Conservation (phyloP, 2,888 invertebrate species). For the Melanargia galathea region DNA sequence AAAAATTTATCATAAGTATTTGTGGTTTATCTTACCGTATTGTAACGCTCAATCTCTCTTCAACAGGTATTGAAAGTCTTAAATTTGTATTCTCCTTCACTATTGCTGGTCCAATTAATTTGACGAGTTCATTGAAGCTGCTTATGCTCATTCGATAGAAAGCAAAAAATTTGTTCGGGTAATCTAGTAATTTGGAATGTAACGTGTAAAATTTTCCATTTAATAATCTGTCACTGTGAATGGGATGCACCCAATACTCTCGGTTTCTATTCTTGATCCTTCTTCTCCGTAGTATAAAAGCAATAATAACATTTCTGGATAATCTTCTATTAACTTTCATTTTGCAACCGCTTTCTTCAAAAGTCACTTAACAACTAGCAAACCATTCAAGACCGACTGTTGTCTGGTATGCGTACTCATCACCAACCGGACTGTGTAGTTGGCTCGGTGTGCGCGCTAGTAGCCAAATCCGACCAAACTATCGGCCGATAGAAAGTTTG, state of each 20-base stretch:
- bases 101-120: conserved; percentile 29
- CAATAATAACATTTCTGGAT: conserved; percentile 11
- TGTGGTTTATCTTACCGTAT: conserved; percentile 25
- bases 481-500: conserved; percentile 4
- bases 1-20: conserved; percentile 20
- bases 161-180: conserved; percentile 28
- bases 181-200: conserved; percentile 28
- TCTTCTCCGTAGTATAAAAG: conserved; percentile 11
- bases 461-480: neutral
- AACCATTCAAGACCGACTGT: neutral
- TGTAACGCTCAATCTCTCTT: conserved; percentile 31
- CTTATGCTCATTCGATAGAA: conserved; percentile 32
- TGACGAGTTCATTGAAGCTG: conserved; percentile 32
- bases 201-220: conserved; percentile 33
- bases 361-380: too few relatives aligned
- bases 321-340: neutral
- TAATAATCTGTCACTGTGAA: conserved; percentile 31
- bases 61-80: conserved; percentile 33
- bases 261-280: conserved; percentile 19
- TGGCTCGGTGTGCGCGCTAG: conserved; percentile 1
- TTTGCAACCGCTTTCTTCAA: neutral
- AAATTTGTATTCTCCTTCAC: conserved; percentile 30
- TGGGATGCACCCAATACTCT: conserved; percentile 27
- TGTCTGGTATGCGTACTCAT: neutral
- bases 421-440: neutral